A percentile compares a stretch with the other conserved stretches of the same genome.
phyloP scores from a whole-genome alignment of 2,888 invertebrate species.

The Drosophila subsilvestris region DNA sequence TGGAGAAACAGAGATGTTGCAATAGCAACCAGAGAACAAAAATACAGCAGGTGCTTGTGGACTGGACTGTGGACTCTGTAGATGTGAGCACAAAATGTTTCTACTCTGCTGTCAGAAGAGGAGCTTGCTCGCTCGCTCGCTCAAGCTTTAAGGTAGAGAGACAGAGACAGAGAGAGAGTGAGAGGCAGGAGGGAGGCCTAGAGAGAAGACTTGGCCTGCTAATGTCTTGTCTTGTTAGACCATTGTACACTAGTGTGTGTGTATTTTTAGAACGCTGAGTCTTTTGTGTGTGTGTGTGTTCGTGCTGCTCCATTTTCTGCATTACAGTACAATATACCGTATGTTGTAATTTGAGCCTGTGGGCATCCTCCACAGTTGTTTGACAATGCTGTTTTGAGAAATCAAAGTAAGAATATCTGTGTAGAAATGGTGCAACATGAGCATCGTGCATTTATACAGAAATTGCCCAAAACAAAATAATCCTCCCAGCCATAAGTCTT shows the following conservation, averaged over 20 bases:
- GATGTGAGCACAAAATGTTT: neutral
- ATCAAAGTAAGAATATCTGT: neutral
- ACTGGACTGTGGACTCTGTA: neutral
- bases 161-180: slow-evolving; percentile 18
- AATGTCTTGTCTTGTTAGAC: slow-evolving; percentile 41
- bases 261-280: slow-evolving; percentile 57
- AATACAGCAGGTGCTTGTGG: neutral
- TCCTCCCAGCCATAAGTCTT: too few species aligned
- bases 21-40: neutral
- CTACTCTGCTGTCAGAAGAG: neutral
- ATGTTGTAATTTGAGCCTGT: slow-evolving; percentile 48
- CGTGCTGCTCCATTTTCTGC: slow-evolving; percentile 45
- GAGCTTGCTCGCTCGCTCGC: too few species aligned
- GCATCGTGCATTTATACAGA: neutral
- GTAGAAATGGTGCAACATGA: neutral
- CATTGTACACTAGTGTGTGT: slow-evolving; percentile 23
- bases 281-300: slow-evolving; percentile 38
- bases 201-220: slow-evolving; percentile 10
- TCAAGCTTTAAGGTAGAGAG: slow-evolving; percentile 5
- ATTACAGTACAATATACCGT: slow-evolving; percentile 74
- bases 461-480: neutral
- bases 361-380: neutral
- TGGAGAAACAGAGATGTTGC: neutral
- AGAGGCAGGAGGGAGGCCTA: neutral
- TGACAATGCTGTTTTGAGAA: neutral